Evolutionary conservation across 30 jellyfish, hydroid and myxozoan species (phyloP).

Genomic region (Sanderia malayensis): DNA sequence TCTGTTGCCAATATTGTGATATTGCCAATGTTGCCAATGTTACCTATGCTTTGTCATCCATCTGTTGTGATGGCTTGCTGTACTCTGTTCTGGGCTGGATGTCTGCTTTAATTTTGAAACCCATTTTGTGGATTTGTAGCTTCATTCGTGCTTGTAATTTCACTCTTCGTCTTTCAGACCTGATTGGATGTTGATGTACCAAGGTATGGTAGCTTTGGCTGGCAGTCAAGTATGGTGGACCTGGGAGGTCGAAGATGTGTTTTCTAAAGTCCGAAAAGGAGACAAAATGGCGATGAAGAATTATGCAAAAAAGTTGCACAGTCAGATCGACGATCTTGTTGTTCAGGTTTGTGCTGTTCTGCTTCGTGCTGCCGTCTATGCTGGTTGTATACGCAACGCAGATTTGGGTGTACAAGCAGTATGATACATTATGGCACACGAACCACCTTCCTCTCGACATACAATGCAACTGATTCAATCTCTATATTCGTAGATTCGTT

Average conservation of each 20-base stretch:
- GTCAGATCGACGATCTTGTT: conserved; percentile 84
- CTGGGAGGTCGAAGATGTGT: conserved; percentile 98
- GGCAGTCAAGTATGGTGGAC: conserved; percentile 99
- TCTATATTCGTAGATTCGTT: conserved; percentile 66
- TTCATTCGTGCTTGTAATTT: no score
- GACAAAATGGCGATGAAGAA: conserved; percentile 91
- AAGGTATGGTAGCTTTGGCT: conserved; percentile 97
- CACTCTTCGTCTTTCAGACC: conserved; percentile 38
- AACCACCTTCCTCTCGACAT: no score
- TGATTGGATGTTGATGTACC: conserved; percentile 96
- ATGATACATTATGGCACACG: no score
- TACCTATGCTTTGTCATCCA: no score
- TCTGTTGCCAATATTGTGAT: no score
- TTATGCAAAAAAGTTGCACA: conserved; percentile 88
- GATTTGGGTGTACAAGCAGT: no score
- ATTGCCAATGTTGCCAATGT: no score
- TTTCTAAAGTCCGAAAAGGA: conserved; percentile 85
- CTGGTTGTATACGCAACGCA: no score
- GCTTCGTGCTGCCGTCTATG: no score
- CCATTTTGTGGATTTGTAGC: background rate
- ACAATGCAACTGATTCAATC: no score
- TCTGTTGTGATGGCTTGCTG: no score
- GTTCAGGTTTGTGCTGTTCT: conserved; percentile 88
- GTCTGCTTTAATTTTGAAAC: background rate
- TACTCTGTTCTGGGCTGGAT: no score